These are phyloP conservation scores for Volucella bombylans DNA, from an alignment of 2,888 invertebrate species.

Conservation along the genomic window DNA sequence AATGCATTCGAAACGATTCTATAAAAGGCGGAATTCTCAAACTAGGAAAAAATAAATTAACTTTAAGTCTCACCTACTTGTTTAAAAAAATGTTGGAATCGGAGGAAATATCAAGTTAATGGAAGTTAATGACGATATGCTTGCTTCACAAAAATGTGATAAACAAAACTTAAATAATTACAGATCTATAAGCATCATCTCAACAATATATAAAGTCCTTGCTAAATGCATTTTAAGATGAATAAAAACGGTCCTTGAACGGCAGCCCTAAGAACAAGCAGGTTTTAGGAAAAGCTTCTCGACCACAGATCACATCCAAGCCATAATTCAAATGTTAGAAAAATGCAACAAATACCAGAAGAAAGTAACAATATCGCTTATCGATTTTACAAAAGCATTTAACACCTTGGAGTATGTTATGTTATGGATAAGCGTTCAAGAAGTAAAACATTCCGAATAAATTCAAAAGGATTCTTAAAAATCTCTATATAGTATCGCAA, in stretches of 20 bases:
- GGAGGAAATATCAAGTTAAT: no score
- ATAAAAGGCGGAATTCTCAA: background rate
- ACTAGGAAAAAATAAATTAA: background rate
- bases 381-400: slow-evolving; percentile 4
- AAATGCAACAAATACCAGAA: background rate
- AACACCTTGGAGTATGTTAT: no score
- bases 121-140: background rate
- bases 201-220: no score
- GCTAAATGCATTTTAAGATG: no score
- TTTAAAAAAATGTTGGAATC: no score
- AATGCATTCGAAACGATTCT: background rate
- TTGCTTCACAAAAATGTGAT: background rate
- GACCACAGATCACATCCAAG: background rate
- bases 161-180: no score
- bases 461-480: no score
- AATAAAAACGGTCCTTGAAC: no score
- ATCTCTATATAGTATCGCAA: no score
- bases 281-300: slow-evolving; percentile 4
- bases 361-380: background rate
- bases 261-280: background rate
- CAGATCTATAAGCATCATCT: no score
- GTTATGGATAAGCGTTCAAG: background rate
- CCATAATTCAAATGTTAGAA: slow-evolving; percentile 3
- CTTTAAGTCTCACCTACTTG: background rate
- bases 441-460: background rate